Evolutionary conservation across 2,113 vertebrate genomes (phyloP).

Genomic region (Hyla sarda): DNA sequence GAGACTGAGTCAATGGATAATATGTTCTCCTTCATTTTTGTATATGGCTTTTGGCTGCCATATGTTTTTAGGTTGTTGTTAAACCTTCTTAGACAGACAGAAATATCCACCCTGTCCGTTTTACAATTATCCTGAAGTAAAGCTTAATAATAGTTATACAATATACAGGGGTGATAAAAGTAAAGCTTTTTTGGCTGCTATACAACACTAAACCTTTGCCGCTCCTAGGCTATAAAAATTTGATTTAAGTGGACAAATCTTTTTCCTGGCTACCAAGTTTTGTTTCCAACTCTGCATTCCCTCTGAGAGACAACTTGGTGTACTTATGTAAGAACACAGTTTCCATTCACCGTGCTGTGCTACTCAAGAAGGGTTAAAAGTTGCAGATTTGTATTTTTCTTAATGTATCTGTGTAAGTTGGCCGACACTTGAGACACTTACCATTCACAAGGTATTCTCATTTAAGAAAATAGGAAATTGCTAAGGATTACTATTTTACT

Average conservation of each 20-base stretch:
- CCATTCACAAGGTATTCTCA: slow-evolving; percentile 74
- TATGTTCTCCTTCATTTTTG: slow-evolving; percentile 36
- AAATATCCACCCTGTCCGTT: slow-evolving; percentile 39
- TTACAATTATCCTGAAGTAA: slow-evolving; percentile 46
- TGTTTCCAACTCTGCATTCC: slow-evolving; percentile 45
- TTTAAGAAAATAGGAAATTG: slow-evolving; percentile 79
- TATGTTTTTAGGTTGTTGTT: slow-evolving; percentile 45
- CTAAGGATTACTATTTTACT: slow-evolving; percentile 76
- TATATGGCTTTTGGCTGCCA: slow-evolving; percentile 34
- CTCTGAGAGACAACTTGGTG: slow-evolving; percentile 39
- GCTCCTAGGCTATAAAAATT: slow-evolving; percentile 42
- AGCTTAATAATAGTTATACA: slow-evolving; percentile 49
- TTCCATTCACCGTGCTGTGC: slow-evolving; percentile 27
- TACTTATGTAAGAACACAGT: slow-evolving; percentile 29
- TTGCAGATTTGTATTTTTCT: slow-evolving; percentile 42
- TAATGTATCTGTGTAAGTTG: slow-evolving; percentile 58
- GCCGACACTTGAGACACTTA: slow-evolving; percentile 73
- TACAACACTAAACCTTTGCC: slow-evolving; percentile 40
- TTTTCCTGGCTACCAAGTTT: slow-evolving; percentile 53
- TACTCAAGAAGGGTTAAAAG: slow-evolving; percentile 47
- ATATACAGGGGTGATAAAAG: slow-evolving; percentile 48
- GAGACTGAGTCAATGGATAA: slow-evolving; percentile 44
- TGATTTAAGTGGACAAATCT: slow-evolving; percentile 55
- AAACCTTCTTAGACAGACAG: slow-evolving; percentile 43
- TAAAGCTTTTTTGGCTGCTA: slow-evolving; percentile 35